Percentiles rank a stretch among this genome's conserved stretches.
phyloP scores from a whole-genome alignment of 1,140 invertebrate genomes.

The Pentalonia nigronervosa region DNA sequence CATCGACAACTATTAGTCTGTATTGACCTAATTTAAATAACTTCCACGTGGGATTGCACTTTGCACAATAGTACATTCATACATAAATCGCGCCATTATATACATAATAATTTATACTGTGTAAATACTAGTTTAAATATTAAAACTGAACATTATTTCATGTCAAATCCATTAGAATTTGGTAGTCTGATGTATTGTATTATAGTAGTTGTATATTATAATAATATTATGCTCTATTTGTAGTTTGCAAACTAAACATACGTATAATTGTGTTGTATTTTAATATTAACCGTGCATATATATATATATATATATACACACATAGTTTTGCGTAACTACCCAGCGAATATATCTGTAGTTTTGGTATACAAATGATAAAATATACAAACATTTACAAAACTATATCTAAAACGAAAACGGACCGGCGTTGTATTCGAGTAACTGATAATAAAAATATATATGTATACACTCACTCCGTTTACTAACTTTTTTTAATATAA shows the following conservation, averaged over 20 bases:
- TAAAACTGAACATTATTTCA: background rate
- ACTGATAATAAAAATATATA: background rate
- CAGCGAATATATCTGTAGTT: background rate
- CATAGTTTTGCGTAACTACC: background rate
- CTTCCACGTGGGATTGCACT: background rate
- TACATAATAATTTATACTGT: background rate
- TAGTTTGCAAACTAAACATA: background rate
- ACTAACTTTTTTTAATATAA: background rate
- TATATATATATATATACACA: background rate
- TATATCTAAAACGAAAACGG: background rate
- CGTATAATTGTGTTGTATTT: background rate
- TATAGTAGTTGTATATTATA: background rate
- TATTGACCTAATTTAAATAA: conserved; percentile 25
- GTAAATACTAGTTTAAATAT: conserved; percentile 10
- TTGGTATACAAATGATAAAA: background rate
- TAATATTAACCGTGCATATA: background rate
- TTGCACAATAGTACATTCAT: background rate
- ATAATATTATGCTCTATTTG: background rate
- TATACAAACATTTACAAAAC: conserved; percentile 17
- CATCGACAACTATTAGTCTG: background rate
- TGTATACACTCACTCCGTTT: background rate
- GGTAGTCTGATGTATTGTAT: background rate
- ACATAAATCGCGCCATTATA: background rate
- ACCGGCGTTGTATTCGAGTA: background rate
- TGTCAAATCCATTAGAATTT: background rate